Evolutionary conservation across 2,113 vertebrate species (phyloP), one percentile per base, ranked within the genome.

Genomic region (Rattus rattus): DNA sequence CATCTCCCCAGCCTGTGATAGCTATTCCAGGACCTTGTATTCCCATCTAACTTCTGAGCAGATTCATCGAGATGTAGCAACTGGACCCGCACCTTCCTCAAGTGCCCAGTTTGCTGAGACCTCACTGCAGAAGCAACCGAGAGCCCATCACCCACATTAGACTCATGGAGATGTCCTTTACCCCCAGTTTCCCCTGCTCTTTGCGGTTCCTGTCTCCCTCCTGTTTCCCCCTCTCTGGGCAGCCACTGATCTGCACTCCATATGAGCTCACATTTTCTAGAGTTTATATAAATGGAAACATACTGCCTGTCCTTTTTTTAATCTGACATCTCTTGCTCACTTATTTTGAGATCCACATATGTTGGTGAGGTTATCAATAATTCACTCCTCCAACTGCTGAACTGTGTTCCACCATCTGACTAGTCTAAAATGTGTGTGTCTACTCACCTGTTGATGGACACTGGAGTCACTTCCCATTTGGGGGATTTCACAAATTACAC

Each of bases 311-410:
- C 10, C 56, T 77, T 63, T 77, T 85, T 77, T 73, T 19, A 85
- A 36, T 83, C 87, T 91, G 88, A 39, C 87, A 67, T 52, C 65
- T 95, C 72, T 84, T 65, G 92, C 39, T 63, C 54, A 59, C n/a
- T 79, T 59, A 79, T 52, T 79, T 77, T 67, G 88, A 91, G 59
- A 43, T n/a, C n/a, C 72, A 63, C 72, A 61, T 76, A 67, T 70
- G 22, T 49, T 54, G 56, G 30, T 2, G 63, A 87, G 43, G 16
- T 11, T 30, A 43, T 88, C 52, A 17, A 36, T 22, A 33, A 1
- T 77, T 47, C 22, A 63, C 81, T 61, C 22, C 69, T 73, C 90
- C 77, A 4, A 72, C 39, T 86, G 67, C 85, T 43, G 39, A 75
- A 39, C 77, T 36, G 7, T 77, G 52, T 36, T 63, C 47, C 14